These are phyloP conservation scores for Rhysida immarginata DNA, from an alignment of 1,140 invertebrate species.

Conservation along the genomic window DNA sequence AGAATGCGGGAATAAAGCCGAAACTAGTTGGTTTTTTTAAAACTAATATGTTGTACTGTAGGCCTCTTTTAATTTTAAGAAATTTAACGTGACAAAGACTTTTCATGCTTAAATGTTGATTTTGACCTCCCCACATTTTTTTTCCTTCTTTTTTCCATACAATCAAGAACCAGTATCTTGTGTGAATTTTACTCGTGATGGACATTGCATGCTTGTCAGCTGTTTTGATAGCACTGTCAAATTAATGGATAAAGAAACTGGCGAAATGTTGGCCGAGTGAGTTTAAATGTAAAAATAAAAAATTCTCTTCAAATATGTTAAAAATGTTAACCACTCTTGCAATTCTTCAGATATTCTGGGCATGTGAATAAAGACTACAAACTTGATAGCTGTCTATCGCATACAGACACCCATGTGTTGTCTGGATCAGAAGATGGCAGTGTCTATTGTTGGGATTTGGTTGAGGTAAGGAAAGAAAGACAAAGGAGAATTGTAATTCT, in stretches of 20 bases:
- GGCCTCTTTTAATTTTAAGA: neutral
- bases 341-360: conserved; percentile 47
- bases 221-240: conserved; percentile 64
- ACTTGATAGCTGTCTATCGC: conserved; percentile 68
- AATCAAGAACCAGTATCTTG: conserved; percentile 58
- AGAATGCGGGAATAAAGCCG: too few relatives aligned
- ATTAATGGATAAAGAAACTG: conserved; percentile 75
- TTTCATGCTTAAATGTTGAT: too few relatives aligned
- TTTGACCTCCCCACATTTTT: too few relatives aligned
- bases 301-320: neutral
- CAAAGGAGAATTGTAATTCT: neutral
- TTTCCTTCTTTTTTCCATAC: too few relatives aligned
- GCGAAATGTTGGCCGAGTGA: conserved; percentile 57
- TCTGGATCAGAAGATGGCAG: conserved; percentile 75
- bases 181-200: conserved; percentile 60
- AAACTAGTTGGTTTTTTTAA: too few relatives aligned
- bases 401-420: conserved; percentile 63
- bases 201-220: conserved; percentile 69
- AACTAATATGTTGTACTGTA: too few relatives aligned
- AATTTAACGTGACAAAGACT: too few relatives aligned
- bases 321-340: neutral
- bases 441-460: conserved; percentile 75
- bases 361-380: conserved; percentile 62
- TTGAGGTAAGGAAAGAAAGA: conserved; percentile 34
- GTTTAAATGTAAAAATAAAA: neutral